phyloP scores from a whole-genome alignment of 2,113 vertebrate genomes.

The Mirounga angustirostris region DNA sequence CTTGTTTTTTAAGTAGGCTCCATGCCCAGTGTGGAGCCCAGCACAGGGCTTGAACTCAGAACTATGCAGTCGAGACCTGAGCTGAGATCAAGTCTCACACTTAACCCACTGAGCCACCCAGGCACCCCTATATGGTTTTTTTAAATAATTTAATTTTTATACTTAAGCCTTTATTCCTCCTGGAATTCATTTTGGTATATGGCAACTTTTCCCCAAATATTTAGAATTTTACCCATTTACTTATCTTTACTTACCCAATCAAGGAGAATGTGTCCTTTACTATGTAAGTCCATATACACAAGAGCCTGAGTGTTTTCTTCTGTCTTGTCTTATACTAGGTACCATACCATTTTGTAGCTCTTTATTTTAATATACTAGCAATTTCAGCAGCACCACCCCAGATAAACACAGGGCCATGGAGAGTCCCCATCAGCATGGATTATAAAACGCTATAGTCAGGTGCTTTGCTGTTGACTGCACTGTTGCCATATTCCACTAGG shows the following conservation, averaged over 20 bases:
- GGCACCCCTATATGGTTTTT: neutral
- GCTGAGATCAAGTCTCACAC: neutral
- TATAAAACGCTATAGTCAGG: neutral
- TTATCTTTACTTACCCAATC: neutral
- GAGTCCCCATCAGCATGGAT: neutral
- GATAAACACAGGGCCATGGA: neutral
- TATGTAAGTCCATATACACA: neutral
- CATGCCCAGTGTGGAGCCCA: neutral
- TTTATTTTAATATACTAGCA: neutral
- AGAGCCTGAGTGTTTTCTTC: neutral
- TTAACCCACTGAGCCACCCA: neutral
- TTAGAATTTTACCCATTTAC: slow-evolving; percentile 50
- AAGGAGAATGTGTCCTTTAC: neutral
- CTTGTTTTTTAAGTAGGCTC: neutral
- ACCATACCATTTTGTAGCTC: neutral
- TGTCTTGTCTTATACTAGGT: neutral
- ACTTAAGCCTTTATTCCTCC: neutral
- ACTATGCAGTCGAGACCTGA: neutral
- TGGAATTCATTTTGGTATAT: neutral
- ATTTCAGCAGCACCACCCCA: neutral
- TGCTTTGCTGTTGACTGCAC: neutral
- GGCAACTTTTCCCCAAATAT: neutral
- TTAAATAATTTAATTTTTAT: neutral
- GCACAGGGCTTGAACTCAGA: neutral
- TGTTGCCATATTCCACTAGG: neutral